Evolutionary conservation across 2,888 invertebrate species (phyloP).

Genomic region (Andrena minutula): DNA sequence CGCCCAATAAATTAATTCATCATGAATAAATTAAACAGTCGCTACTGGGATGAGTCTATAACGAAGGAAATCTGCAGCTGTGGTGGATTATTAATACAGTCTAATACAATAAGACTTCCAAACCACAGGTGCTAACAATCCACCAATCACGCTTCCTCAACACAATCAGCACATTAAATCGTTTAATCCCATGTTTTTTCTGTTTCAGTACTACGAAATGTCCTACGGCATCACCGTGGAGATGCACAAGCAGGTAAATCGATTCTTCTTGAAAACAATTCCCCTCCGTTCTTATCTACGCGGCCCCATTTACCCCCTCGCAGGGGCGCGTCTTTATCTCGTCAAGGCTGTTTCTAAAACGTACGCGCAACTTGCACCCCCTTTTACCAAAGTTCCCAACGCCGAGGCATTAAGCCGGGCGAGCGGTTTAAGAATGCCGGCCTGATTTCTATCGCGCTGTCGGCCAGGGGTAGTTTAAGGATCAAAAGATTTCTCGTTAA

Average conservation of each 20-base stretch:
- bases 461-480: conserved; percentile 43
- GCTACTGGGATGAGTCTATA: too few relatives aligned
- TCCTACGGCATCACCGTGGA: conserved; percentile 97
- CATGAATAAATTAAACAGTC: too few relatives aligned
- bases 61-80: too few relatives aligned
- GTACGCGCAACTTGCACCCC: not conserved
- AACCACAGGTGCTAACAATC: not conserved
- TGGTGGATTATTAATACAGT: too few relatives aligned
- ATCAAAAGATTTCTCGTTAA: conserved; percentile 65
- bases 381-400: conserved; percentile 8
- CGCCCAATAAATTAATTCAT: too few relatives aligned
- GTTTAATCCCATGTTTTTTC: conserved; percentile 66
- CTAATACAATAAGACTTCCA: too few relatives aligned
- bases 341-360: conserved; percentile 19
- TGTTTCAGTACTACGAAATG: conserved; percentile 97
- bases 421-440: conserved; percentile 43
- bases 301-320: not conserved
- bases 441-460: conserved; percentile 54
- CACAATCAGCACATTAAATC: conserved; percentile 1
- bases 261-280: conserved; percentile 11
- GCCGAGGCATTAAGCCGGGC: conserved; percentile 18
- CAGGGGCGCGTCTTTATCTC: conserved; percentile 24
- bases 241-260: conserved; percentile 96
- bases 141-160: not conserved
- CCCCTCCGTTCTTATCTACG: not conserved